Evolutionary conservation across 2,797 vertebrate species (phyloP).

Genomic region (Clarias laeviceps): DNA sequence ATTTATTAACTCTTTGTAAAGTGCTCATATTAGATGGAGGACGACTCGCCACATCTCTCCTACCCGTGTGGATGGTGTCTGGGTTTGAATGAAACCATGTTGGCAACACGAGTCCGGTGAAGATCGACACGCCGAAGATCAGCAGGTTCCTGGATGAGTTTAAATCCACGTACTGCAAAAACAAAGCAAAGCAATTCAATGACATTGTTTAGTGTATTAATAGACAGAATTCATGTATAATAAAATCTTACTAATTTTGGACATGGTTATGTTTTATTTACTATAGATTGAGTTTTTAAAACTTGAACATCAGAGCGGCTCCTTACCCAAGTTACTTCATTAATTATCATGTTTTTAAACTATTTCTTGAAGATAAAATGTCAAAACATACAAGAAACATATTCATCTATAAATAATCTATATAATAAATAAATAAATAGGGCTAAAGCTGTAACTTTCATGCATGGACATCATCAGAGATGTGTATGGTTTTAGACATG

Average conservation of each 20-base stretch:
- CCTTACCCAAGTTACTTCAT: background rate
- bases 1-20: background rate
- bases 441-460: too few relatives aligned
- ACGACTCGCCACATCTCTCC: background rate
- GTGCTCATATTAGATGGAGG: background rate
- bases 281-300: background rate
- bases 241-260: background rate
- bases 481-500: too few relatives aligned
- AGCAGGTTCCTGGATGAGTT: slow-evolving; percentile 81
- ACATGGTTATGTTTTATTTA: background rate
- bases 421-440: background rate
- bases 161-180: slow-evolving; percentile 76
- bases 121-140: slow-evolving; percentile 79
- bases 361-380: too few relatives aligned
- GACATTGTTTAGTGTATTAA: background rate
- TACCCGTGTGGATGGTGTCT: slow-evolving; percentile 76
- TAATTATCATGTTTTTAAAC: background rate
- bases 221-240: too few relatives aligned
- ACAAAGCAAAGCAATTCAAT: background rate
- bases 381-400: background rate
- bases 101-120: slow-evolving; percentile 79
- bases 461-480: too few relatives aligned
- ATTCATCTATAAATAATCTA: background rate
- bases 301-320: too few relatives aligned
- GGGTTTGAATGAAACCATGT: slow-evolving; percentile 79